Evolutionary conservation across 2,113 vertebrate genomes (phyloP), one percentile per base, ranked within the genome.

Genomic region (Ranitomeya imitator): DNA sequence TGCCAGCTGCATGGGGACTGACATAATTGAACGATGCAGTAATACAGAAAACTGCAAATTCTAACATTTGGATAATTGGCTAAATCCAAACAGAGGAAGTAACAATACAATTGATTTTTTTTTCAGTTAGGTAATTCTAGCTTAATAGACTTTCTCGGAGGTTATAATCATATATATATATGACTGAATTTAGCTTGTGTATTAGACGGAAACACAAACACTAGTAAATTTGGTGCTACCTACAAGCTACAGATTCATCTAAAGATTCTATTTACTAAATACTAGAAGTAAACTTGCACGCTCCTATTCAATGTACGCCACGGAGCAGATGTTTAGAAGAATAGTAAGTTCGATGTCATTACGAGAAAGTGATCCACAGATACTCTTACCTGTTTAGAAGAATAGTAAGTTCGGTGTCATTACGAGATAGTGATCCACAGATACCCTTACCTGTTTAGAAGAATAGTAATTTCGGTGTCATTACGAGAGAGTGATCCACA

Each of bases 11-110:
- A n/a, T 37, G 37, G 8, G 26, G 52, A 77, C 54, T 23, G 71
- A 60, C 14, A 23, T 71, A 61, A 81, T 79, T 81, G 45, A 80
- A 57, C 60, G 52, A 37, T 81, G 86, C 78, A 60, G 86, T 59
- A 69, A 87, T 87, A 81, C 69, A 67, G 52, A 80, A 73, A 71
- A 87, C 78, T 73, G 86, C 86, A 80, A 87, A 81, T 71, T 71
- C 78, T 55, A 87, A 87, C 86, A 87, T 87, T 87, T 81, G 86
- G 86, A 87, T 87, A 87, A 87, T 87, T 87, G 86, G 78, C 86
- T 87, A 87, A 73, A 87, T 81, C 78, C 86, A 87, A 87, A 81
- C 26, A 87, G 86, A 81, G 63, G n/a, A 87, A n/a, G 78, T 71
- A 73, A 71, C n/a, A 80, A 81, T 57, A 87, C 61, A 71, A 81